Evolutionary conservation across 2,797 vertebrate species (phyloP), one percentile per base, ranked within the genome.

Genomic region (Esox masquinongy): DNA sequence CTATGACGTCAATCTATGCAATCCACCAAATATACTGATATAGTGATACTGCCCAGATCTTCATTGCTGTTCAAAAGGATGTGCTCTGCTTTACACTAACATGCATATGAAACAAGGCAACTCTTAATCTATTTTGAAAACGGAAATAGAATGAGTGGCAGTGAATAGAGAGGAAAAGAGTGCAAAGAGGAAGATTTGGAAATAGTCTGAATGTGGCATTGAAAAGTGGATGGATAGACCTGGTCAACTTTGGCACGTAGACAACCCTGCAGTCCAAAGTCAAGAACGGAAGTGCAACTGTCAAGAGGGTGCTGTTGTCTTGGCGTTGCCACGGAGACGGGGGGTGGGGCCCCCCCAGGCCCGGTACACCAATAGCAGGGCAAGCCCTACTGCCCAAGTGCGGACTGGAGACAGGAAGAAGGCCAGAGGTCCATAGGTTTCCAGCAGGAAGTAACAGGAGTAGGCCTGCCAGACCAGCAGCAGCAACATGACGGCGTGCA

Each of bases 371-470:
- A 99, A 88, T 70, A 94, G 80, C 34, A 96, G 75, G 0, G 94
- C 88, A 83, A 97, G 88, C 6, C 82, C 86, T 2, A 97, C 84
- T 0, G 97, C 90, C 98, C 98, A 99, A 0, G 92, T 95, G 87
- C 94, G 95, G 84, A 98, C 91, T 0, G 98, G 98, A 34, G 97
- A 99, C 77, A 99, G 87, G 82, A 98, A 79, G 82, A 97, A 95
- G 5, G 97, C 95, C 77, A 94, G 39, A 11, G 75, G 90, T 78
- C 98, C 98, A 0, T 98, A 97, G 24, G 97, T 95, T 86, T 94
- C 88, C 94, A 98, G 89, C 73, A 99, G 94, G 82, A 97, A 96
- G 82, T 95, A 95, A 90, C 97, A 97, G 75, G 96, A 96, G 77
- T 95, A 96, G 69, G 91, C 78, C 89, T 99, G 97, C 97, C 97